Conservation (phyloP, 1,140 invertebrate genomes). For the Drosophila pseudoobscura region DNA sequence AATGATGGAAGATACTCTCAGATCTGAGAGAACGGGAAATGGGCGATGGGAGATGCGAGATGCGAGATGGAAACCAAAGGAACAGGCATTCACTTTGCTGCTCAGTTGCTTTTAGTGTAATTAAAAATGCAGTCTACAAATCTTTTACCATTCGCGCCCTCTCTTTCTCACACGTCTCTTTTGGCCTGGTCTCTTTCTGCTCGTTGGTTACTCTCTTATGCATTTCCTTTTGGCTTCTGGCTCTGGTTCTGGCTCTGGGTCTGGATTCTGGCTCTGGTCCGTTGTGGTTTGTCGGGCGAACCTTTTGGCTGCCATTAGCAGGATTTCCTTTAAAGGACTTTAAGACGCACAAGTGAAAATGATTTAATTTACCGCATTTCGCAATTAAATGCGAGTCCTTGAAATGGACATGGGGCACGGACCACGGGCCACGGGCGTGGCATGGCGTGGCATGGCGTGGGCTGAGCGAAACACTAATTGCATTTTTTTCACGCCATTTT, state of each 20-base stretch:
- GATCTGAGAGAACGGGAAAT: conserved; percentile 33
- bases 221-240: conserved; percentile 29
- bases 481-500: conserved; percentile 76
- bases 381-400: conserved; percentile 73
- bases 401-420: conserved; percentile 17
- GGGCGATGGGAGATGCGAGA: conserved; percentile 3
- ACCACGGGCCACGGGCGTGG: no score
- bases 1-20: conserved; percentile 6
- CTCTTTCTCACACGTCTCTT: conserved; percentile 12
- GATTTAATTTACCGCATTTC: conserved; percentile 77
- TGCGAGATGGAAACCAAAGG: conserved; percentile 11
- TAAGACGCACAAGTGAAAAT: conserved; percentile 46
- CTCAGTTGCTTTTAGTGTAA: conserved; percentile 69
- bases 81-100: conserved; percentile 41
- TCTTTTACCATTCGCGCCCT: conserved; percentile 34
- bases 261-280: no score
- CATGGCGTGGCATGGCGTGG: conserved; percentile 15
- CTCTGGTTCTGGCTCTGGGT: conserved; percentile 14
- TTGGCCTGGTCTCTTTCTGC: conserved; percentile 8
- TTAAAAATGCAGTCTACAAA: conserved; percentile 69
- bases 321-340: conserved; percentile 17
- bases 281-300: conserved; percentile 40
- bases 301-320: conserved; percentile 38
- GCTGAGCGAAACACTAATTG: conserved; percentile 70
- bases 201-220: conserved; percentile 52